Conservation (phyloP, 2,797 vertebrate species). For the Limnodromus scolopaceus region DNA sequence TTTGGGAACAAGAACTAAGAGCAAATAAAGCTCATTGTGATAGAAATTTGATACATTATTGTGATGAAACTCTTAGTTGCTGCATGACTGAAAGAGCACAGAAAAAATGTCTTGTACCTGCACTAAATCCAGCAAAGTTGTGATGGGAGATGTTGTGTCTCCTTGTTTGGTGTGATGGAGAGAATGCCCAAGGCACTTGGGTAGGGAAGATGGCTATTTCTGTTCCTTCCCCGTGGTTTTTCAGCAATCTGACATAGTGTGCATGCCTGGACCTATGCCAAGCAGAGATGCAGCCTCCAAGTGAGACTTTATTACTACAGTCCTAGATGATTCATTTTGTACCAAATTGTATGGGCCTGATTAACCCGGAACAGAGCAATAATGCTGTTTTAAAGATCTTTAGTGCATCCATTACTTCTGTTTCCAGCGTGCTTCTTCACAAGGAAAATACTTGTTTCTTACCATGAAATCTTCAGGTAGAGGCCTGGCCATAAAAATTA, state of each 20-base stretch:
- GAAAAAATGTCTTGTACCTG: constrained; percentile 31
- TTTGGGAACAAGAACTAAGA: constrained; percentile 28
- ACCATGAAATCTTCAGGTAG: background rate
- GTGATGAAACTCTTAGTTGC: constrained; percentile 34
- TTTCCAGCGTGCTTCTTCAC: background rate
- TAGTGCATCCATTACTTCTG: background rate
- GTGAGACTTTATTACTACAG: constrained; percentile 30
- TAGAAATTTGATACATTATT: constrained; percentile 2
- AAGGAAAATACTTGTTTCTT: background rate
- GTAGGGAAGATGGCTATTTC: constrained; percentile 30
- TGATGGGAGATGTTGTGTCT: background rate
- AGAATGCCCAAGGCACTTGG: background rate
- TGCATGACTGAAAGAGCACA: background rate
- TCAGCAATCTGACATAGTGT: constrained; percentile 35
- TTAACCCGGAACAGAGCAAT: constrained; percentile 28
- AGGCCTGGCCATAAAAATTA: background rate
- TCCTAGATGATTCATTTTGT: constrained; percentile 60
- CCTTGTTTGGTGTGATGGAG: constrained; percentile 42
- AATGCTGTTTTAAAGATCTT: constrained; percentile 44
- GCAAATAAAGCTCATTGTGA: constrained; percentile 45
- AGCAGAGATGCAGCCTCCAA: constrained; percentile 29
- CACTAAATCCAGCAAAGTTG: background rate
- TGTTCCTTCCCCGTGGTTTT: constrained; percentile 15
- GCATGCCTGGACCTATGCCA: constrained; percentile 38
- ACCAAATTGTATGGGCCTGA: constrained; percentile 18